phyloP scores from a whole-genome alignment of 2,888 invertebrate genomes.

The Drosophila niveifrons region DNA sequence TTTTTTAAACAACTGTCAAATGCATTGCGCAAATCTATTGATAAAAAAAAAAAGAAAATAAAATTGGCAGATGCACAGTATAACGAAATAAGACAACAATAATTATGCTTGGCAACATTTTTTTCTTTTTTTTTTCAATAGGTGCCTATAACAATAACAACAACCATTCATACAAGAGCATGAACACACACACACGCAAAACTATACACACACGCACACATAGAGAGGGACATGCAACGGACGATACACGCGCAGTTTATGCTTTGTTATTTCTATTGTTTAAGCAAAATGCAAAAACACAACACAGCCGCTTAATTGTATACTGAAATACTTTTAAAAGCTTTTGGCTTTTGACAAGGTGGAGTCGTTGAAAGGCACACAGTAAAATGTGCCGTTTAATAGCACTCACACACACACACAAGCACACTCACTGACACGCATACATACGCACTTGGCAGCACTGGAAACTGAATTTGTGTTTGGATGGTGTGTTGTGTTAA shows the following conservation, averaged over 20 bases:
- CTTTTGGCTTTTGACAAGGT: slow-evolving; percentile 16
- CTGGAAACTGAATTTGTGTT: slow-evolving; percentile 33
- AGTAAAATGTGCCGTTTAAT: slow-evolving; percentile 65
- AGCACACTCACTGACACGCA: slow-evolving; percentile 16
- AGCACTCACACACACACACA: slow-evolving; percentile 32
- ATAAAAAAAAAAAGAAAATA: background rate
- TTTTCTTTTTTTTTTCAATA: slow-evolving; percentile 9
- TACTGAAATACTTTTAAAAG: slow-evolving; percentile 20
- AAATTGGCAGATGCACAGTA: slow-evolving; percentile 29
- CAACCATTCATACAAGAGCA: slow-evolving; percentile 47
- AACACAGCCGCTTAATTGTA: slow-evolving; percentile 26
- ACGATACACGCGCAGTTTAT: slow-evolving; percentile 45
- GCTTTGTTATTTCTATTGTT: slow-evolving; percentile 47
- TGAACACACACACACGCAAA: slow-evolving; percentile 6
- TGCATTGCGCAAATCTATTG: slow-evolving; percentile 9
- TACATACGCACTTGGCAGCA: slow-evolving; percentile 42
- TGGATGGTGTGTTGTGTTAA: slow-evolving; percentile 33
- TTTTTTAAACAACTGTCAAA: background rate
- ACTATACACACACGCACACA: slow-evolving; percentile 18
- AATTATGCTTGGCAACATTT: slow-evolving; percentile 34
- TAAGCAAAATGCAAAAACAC: slow-evolving; percentile 11
- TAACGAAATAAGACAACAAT: slow-evolving; percentile 8
- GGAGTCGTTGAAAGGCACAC: slow-evolving; percentile 39
- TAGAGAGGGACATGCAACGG: slow-evolving; percentile 18
- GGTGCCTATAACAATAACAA: slow-evolving; percentile 58